Percentiles rank a stretch among this genome's conserved stretches.
phyloP scores from a whole-genome alignment of 1,140 invertebrate genomes.

The Drosophila pandora region DNA sequence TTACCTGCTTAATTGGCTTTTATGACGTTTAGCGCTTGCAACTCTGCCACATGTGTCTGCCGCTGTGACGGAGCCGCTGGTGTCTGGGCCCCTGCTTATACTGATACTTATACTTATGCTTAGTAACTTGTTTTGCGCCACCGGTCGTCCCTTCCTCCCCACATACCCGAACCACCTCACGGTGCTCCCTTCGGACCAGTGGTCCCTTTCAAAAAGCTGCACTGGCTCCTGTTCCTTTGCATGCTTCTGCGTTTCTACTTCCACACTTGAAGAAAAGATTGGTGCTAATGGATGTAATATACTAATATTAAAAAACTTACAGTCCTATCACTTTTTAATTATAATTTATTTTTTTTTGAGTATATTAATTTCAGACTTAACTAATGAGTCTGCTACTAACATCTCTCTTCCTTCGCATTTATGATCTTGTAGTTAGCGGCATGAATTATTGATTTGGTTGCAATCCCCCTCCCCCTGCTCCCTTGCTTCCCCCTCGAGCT shows the following conservation, averaged over 20 bases:
- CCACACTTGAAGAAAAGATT: constrained; percentile 22
- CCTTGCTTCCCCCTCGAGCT: background rate
- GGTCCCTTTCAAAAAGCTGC: constrained; percentile 33
- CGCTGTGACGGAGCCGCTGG: constrained; percentile 4
- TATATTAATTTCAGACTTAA: background rate
- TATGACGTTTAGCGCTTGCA: constrained; percentile 79
- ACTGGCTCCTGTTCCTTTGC: constrained; percentile 47
- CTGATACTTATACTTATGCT: constrained; percentile 35
- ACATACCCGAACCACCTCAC: background rate
- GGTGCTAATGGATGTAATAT: background rate
- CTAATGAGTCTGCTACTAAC: background rate
- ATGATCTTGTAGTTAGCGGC: constrained; percentile 63
- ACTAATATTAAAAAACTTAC: background rate
- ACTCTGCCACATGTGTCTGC: constrained; percentile 33
- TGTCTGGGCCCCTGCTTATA: constrained; percentile 50
- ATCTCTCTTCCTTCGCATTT: constrained; percentile 42
- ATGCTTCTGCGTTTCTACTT: constrained; percentile 37
- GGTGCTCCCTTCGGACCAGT: constrained; percentile 10
- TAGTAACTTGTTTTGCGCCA: constrained; percentile 51
- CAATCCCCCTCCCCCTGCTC: constrained; percentile 6
- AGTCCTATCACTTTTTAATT: background rate
- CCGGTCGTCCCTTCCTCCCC: background rate
- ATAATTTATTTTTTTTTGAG: constrained; percentile 5
- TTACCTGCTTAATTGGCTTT: constrained; percentile 82
- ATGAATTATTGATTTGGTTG: constrained; percentile 75